Evolutionary conservation across 2,113 vertebrate species (phyloP).

Genomic region (Nothocercus nigrocapillus): DNA sequence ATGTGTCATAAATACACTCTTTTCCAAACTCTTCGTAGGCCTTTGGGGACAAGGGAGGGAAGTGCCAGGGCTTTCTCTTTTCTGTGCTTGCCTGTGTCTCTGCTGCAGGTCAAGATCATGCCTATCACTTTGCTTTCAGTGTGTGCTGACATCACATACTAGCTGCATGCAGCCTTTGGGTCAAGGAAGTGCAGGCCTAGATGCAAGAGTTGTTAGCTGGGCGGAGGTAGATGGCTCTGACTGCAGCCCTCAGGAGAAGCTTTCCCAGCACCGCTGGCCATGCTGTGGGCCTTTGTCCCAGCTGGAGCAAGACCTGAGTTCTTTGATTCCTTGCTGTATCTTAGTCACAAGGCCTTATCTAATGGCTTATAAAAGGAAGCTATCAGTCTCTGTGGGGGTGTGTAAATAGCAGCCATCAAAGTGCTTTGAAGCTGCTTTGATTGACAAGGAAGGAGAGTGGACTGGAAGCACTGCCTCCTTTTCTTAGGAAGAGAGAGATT

Average conservation of each 20-base stretch:
- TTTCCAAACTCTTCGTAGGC: not conserved
- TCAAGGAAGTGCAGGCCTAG: not conserved
- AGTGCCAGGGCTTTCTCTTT: not conserved
- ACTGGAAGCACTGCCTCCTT: not conserved
- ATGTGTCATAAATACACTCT: not conserved
- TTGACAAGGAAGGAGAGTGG: not conserved
- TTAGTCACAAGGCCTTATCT: not conserved
- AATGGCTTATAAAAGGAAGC: not conserved
- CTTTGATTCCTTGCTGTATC: not conserved
- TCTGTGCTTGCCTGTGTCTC: not conserved
- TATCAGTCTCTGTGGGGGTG: rapidly evolving
- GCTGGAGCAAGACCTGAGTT: rapidly evolving
- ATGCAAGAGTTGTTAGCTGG: not conserved
- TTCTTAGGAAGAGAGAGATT: not conserved
- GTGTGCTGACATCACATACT: not conserved
- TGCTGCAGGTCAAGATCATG: not conserved
- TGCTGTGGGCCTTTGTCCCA: not conserved
- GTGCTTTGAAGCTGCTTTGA: not conserved
- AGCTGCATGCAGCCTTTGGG: not conserved
- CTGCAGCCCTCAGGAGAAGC: not conserved
- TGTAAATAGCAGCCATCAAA: not conserved
- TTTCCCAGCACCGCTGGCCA: not conserved
- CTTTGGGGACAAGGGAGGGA: not conserved
- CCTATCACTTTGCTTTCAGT: not conserved
- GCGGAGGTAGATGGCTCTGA: not conserved